Conservation (phyloP, 2,888 invertebrate genomes). For the Thereva unica region DNA sequence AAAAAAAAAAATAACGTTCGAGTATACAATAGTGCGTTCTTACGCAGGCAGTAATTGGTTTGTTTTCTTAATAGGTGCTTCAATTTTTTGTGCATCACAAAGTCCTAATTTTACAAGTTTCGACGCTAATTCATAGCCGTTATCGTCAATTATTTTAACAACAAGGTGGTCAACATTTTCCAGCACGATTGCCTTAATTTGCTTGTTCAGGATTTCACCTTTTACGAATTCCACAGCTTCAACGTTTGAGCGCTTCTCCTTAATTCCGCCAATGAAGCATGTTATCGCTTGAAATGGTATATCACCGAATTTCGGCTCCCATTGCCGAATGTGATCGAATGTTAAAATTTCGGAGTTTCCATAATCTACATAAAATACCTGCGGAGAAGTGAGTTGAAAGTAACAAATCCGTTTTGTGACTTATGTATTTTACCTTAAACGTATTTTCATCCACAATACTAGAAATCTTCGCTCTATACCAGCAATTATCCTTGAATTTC, state of each 20-base stretch:
- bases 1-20: too few relatives aligned
- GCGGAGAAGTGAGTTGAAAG: neutral
- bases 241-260: neutral
- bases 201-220: neutral
- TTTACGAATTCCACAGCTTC: slow-evolving; percentile 4
- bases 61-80: too few relatives aligned
- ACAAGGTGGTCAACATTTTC: slow-evolving; percentile 5
- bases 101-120: too few relatives aligned
- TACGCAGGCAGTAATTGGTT: too few relatives aligned
- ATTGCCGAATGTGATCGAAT: slow-evolving; percentile 2
- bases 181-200: slow-evolving; percentile 6
- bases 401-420: neutral
- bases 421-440: slow-evolving; percentile 22
- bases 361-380: slow-evolving; percentile 30
- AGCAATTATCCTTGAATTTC: slow-evolving; percentile 48
- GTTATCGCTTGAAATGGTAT: slow-evolving; percentile 26
- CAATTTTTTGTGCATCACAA: too few relatives aligned
- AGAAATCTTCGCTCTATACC: slow-evolving; percentile 53
- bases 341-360: slow-evolving; percentile 15
- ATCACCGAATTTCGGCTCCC: slow-evolving; percentile 17
- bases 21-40: too few relatives aligned
- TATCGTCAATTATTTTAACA: neutral
- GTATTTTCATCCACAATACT: slow-evolving; percentile 35
- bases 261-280: slow-evolving; percentile 11
- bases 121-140: neutral